phyloP scores from a whole-genome alignment of 2,113 vertebrate species.

The Chitala chitala region DNA sequence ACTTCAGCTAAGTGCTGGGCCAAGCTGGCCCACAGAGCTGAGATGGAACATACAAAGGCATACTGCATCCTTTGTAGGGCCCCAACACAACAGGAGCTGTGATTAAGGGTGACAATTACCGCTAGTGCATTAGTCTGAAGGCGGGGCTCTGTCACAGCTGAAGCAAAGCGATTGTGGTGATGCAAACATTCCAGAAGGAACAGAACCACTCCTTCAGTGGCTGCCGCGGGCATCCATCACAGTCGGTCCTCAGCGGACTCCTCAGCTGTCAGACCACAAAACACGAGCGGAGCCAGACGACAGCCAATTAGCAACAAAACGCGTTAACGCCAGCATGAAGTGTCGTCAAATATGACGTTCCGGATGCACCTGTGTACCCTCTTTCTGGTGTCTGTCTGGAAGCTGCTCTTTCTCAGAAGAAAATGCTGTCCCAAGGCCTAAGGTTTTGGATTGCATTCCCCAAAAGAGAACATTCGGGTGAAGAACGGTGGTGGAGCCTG shows the following conservation, averaged over 20 bases:
- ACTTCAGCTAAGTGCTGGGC: neutral
- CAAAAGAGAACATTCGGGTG: neutral
- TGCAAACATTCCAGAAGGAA: neutral
- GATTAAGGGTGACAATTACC: slow-evolving; percentile 22
- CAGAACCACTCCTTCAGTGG: neutral
- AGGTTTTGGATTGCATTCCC: neutral
- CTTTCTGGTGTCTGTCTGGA: too few species aligned
- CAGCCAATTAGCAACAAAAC: too few species aligned
- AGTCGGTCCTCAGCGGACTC: neutral
- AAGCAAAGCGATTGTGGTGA: neutral
- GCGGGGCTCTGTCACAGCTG: neutral
- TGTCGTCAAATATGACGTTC: neutral
- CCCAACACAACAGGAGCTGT: neutral
- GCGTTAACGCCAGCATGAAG: neutral
- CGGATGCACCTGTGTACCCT: neutral
- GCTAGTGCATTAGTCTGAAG: neutral
- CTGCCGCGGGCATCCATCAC: slow-evolving; percentile 6
- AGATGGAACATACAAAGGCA: slow-evolving; percentile 12
- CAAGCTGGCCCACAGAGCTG: neutral
- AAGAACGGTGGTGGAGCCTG: neutral
- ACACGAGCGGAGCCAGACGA: too few species aligned
- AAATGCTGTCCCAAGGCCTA: neutral
- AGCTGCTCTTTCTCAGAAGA: neutral
- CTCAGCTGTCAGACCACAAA: neutral
- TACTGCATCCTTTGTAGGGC: slow-evolving; percentile 2